A percentile compares a stretch with the other conserved stretches of the same genome.
Evolutionary conservation across 92 coral and sea anemone genomes (phyloP).

Genomic region (Meandrina meandrites): DNA sequence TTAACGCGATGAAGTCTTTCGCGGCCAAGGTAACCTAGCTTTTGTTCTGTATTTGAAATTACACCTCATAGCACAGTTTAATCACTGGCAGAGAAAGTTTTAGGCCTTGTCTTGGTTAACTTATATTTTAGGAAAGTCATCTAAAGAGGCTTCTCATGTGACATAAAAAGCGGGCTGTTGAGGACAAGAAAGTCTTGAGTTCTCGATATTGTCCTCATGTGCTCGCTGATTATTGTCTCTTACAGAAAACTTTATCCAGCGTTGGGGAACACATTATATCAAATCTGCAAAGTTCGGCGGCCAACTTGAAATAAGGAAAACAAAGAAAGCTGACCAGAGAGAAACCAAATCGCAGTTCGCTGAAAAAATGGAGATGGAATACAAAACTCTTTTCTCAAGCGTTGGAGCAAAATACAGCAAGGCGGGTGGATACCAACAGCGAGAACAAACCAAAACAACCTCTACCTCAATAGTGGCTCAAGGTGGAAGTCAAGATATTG

Average conservation of each 20-base stretch:
- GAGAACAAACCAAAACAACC: conserved; percentile 10
- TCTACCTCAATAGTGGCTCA: conserved; percentile 46
- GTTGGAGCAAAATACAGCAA: conserved; percentile 42
- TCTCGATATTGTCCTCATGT: too few species aligned
- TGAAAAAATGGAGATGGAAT: conserved; percentile 49
- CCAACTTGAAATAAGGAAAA: conserved; percentile 54
- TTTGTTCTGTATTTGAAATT: too few species aligned
- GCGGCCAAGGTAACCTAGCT: too few species aligned
- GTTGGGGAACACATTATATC: conserved; percentile 70
- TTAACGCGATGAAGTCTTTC: too few species aligned
- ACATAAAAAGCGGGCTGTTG: too few species aligned
- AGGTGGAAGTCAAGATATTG: conserved; percentile 55
- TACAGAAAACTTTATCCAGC: conserved; percentile 54
- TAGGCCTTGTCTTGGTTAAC: too few species aligned
- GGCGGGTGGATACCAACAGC: conserved; percentile 12
- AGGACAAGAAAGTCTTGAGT: too few species aligned
- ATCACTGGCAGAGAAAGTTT: too few species aligned
- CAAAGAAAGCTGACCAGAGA: conserved; percentile 13
- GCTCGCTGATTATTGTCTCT: too few species aligned
- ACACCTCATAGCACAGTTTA: too few species aligned
- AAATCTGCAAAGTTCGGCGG: conserved; percentile 67
- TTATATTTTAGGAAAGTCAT: too few species aligned
- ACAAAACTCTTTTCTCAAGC: conserved; percentile 52
- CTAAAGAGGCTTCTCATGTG: too few species aligned
- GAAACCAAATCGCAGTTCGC: conserved; percentile 43